Evolutionary conservation across 2,797 vertebrate genomes (phyloP).

Genomic region (Phalloptychus januarius): DNA sequence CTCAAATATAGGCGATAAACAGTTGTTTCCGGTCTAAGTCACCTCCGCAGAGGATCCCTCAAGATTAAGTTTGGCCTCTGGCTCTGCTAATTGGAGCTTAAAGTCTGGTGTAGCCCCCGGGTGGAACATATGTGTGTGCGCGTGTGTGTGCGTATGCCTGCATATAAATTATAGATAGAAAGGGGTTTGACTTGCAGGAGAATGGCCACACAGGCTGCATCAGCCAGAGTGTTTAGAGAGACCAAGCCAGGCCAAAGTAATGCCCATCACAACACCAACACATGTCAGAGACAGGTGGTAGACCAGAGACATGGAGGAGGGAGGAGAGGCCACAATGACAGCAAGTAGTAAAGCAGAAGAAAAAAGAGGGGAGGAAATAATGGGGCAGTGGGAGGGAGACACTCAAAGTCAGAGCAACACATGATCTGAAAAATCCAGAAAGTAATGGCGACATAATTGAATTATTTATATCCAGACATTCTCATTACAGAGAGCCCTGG

Average conservation of each 20-base stretch:
- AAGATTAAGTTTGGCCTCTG: slow-evolving; percentile 80
- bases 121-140: slow-evolving; percentile 39
- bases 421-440: slow-evolving; percentile 53
- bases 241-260: slow-evolving; percentile 58
- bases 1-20: slow-evolving; percentile 64
- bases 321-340: slow-evolving; percentile 10
- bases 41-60: slow-evolving; percentile 72
- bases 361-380: slow-evolving; percentile 42
- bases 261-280: slow-evolving; percentile 52
- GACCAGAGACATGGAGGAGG: slow-evolving; percentile 27
- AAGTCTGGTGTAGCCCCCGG: slow-evolving; percentile 80
- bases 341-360: slow-evolving; percentile 29
- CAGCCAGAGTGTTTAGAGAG: slow-evolving; percentile 56
- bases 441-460: slow-evolving; percentile 59
- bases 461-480: slow-evolving; percentile 59
- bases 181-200: slow-evolving; percentile 42
- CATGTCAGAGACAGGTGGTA: slow-evolving; percentile 61
- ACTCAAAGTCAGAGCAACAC: slow-evolving; percentile 45
- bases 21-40: slow-evolving; percentile 70
- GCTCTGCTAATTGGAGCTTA: slow-evolving; percentile 85
- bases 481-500: slow-evolving; percentile 48
- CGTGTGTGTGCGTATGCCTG: slow-evolving; percentile 21
- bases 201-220: slow-evolving; percentile 71
- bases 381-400: slow-evolving; percentile 42
- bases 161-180: slow-evolving; percentile 74